phyloP scores from a whole-genome alignment of 1,140 invertebrate species.

The Drosophila seguyi region DNA sequence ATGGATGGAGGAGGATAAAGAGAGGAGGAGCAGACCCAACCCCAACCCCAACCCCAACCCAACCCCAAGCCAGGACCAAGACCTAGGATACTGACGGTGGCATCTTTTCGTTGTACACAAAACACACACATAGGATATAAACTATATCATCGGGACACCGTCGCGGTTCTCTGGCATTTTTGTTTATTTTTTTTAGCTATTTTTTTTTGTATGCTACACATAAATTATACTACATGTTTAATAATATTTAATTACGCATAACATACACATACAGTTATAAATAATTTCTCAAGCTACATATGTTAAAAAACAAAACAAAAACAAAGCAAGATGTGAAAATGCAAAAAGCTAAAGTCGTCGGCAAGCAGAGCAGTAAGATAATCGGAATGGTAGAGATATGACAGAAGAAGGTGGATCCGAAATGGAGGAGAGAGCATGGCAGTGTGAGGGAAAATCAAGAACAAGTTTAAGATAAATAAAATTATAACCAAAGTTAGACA shows the following conservation, averaged over 20 bases:
- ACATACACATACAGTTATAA: constrained; percentile 60
- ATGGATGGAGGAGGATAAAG: constrained; percentile 18
- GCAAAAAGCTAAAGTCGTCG: constrained; percentile 7
- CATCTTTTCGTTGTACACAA: constrained; percentile 30
- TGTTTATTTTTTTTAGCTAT: constrained; percentile 74
- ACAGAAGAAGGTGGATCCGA: not conserved
- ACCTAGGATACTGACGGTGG: constrained; percentile 24
- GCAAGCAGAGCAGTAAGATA: constrained; percentile 14
- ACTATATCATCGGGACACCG: constrained; percentile 20
- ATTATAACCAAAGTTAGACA: constrained; percentile 81
- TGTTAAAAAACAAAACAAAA: constrained; percentile 46
- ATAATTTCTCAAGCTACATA: constrained; percentile 77
- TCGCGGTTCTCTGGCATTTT: constrained; percentile 62
- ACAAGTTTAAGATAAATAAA: constrained; percentile 81
- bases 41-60: not conserved
- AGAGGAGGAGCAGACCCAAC: constrained; percentile 2
- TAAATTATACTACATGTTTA: constrained; percentile 81
- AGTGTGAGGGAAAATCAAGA: constrained; percentile 35
- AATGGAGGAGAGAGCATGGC: constrained; percentile 28
- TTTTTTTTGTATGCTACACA: constrained; percentile 76
- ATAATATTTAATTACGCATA: constrained; percentile 66
- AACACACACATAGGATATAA: constrained; percentile 22
- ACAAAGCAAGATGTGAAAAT: constrained; percentile 19
- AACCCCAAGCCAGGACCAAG: constrained; percentile 7
- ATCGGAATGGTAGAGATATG: not conserved